Base-by-base conservation (phyloP, 2,888 invertebrate species). In the Notodonta dromedarius region DNA sequence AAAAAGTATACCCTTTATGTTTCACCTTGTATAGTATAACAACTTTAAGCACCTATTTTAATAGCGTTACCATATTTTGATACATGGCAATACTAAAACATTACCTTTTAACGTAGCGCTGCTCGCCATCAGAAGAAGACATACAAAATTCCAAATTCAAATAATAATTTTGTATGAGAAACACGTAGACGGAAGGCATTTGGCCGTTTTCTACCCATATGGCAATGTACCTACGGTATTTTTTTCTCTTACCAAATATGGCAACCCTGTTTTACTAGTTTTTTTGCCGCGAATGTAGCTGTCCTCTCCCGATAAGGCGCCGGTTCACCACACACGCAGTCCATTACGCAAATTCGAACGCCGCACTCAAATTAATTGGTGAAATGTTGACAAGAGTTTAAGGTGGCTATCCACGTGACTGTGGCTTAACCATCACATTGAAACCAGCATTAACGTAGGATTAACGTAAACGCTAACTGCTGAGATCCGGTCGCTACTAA, bases 311-410 rank as follows among this genome's bases (percentile, higher is more conserved):
- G 72, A 88, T 87, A 91, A 70, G 91, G 90, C 62, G 58, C 65
- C 67, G 65, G 66, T 66, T 74, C 83, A 78, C 88, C 90, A 78
- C 92, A 91, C 90, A 91, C 89, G 88, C 77, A 73, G 90, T 60
- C 79, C 84, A 87, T 89, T 89, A 87, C 85, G 86, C 87, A 86
- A 88, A 88, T 84, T 80, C 78, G 76, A 75, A 71, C 76, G 77
- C 84, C 85, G 85, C 85, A 85, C 82, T 88, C 79, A 88, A 87
- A 90, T 91, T 90, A 91, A 83, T 78, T 82, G 84, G 85, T 83
- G 82, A 40, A 40, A 9, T 42, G 42, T 9, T 12, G 42, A 42
- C 42, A 42, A 46, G 46, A 5, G 46, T 4, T 46, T n/a, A 46
- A 46, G n/a, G 46, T 46, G n/a, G 13, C n/a, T 46, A 7, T n/a